Evolutionary conservation across 2,113 vertebrate genomes (phyloP).

Genomic region (Euleptes europaea): DNA sequence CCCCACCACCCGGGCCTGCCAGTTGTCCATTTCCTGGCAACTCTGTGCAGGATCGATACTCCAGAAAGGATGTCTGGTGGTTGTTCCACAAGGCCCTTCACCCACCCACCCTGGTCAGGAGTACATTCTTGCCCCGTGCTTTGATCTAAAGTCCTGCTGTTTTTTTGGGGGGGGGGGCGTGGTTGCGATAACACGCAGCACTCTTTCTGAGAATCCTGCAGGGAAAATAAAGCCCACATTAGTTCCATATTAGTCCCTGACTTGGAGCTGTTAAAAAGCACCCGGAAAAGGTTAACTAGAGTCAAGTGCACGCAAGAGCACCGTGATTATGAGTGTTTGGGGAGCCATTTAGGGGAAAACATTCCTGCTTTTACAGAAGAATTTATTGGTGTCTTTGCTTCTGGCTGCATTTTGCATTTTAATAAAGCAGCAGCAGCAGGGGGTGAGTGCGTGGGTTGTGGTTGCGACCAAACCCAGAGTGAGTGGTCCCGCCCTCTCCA

Average conservation of each 20-base stretch:
- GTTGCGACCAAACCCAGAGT: constrained; percentile 33
- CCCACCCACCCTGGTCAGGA: constrained; percentile 69
- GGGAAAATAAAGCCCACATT: constrained; percentile 83
- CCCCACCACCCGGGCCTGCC: constrained; percentile 8
- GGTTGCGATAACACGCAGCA: constrained; percentile 74
- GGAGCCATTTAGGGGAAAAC: constrained; percentile 76
- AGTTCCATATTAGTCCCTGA: constrained; percentile 83
- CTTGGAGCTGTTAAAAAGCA: constrained; percentile 82
- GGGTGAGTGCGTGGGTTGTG: constrained; percentile 35
- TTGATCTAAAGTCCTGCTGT: constrained; percentile 76
- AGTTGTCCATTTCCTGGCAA: constrained; percentile 45
- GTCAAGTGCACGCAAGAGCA: constrained; percentile 83
- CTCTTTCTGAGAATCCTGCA: constrained; percentile 80
- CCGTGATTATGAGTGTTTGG: constrained; percentile 77
- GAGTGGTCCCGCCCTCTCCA: background rate
- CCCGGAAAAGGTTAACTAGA: constrained; percentile 84
- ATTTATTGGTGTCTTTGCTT: constrained; percentile 80
- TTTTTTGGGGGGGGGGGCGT: constrained; percentile 70
- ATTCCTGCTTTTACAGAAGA: constrained; percentile 80
- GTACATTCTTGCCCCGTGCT: constrained; percentile 75
- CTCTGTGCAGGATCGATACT: constrained; percentile 72
- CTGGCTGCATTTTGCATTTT: constrained; percentile 80
- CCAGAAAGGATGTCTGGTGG: constrained; percentile 66
- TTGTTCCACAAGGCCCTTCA: constrained; percentile 67
- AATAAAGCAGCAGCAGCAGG: constrained; percentile 72